These are phyloP conservation scores for Tachysurus vachellii DNA, from an alignment of 2,113 vertebrate species.

Conservation along the genomic window DNA sequence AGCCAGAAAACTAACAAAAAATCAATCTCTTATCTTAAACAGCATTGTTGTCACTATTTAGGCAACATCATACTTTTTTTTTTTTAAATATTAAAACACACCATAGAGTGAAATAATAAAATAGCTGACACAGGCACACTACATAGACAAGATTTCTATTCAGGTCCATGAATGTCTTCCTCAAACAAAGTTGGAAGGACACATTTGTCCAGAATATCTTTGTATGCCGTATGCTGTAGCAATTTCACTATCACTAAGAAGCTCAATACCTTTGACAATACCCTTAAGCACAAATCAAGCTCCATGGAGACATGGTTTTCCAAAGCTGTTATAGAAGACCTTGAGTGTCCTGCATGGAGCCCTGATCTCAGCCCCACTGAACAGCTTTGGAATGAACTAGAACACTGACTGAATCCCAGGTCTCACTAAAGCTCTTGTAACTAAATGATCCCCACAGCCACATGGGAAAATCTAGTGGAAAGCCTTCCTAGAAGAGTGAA, in stretches of 20 bases:
- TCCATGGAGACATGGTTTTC: not conserved
- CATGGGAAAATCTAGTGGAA: not conserved
- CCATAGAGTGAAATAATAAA: not conserved
- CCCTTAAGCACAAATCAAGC: not conserved
- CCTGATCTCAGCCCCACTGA: not conserved
- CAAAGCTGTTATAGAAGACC: not conserved
- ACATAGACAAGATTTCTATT: not conserved
- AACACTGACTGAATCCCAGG: not conserved
- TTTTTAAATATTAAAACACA: not conserved
- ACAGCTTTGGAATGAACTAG: not conserved
- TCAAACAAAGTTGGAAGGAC: too few species aligned
- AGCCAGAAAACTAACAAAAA: not conserved
- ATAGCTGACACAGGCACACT: not conserved
- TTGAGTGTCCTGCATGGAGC: not conserved
- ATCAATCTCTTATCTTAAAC: not conserved
- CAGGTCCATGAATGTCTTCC: too few species aligned
- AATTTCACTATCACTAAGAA: not conserved
- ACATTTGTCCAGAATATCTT: not conserved
- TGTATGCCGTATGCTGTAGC: not conserved
- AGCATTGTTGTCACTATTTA: not conserved
- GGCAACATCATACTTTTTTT: too few species aligned
- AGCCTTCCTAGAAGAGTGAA: not conserved
- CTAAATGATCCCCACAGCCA: not conserved
- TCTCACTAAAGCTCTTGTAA: not conserved
- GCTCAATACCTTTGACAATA: not conserved